Percentiles rank a stretch among this genome's conserved stretches.
phyloP scores from a whole-genome alignment of 2,797 vertebrate genomes.

The Schizothorax lantsangensis region DNA sequence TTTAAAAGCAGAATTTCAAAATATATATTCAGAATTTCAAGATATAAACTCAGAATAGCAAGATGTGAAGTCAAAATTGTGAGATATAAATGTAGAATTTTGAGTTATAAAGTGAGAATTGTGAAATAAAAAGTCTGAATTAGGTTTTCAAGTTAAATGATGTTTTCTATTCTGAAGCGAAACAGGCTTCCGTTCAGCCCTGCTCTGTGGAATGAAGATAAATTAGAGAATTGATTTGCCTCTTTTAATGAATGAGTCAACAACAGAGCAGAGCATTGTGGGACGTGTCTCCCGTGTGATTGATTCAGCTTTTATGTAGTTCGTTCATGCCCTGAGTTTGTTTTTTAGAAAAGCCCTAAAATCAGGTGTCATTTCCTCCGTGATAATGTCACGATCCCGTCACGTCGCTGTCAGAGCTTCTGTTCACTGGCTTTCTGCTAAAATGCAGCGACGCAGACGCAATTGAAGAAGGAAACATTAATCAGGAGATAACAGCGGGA shows the following conservation, averaged over 20 bases:
- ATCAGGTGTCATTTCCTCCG: slow-evolving; percentile 27
- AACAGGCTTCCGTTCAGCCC: background rate
- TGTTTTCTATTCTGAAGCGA: background rate
- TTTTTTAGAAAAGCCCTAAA: background rate
- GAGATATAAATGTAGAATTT: background rate
- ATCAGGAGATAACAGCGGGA: slow-evolving; percentile 57
- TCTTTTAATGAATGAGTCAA: slow-evolving; percentile 53
- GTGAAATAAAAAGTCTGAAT: background rate
- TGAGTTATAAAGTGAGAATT: background rate
- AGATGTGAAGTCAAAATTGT: background rate
- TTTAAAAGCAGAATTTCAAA: too few species aligned
- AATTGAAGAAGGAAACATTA: slow-evolving; percentile 46
- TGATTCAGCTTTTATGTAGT: slow-evolving; percentile 48
- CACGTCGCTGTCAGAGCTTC: slow-evolving; percentile 30
- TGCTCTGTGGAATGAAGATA: slow-evolving; percentile 22
- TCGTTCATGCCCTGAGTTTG: background rate
- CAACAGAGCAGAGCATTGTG: background rate
- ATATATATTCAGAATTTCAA: too few species aligned
- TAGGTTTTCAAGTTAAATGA: background rate
- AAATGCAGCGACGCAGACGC: background rate
- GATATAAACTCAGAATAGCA: too few species aligned
- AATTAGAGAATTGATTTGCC: slow-evolving; percentile 46
- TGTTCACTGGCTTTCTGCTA: slow-evolving; percentile 45
- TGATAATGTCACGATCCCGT: slow-evolving; percentile 46
- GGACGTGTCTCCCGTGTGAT: slow-evolving; percentile 21